phyloP scores from a whole-genome alignment of 1,140 invertebrate species.

The Rhyacophila brunnea region DNA sequence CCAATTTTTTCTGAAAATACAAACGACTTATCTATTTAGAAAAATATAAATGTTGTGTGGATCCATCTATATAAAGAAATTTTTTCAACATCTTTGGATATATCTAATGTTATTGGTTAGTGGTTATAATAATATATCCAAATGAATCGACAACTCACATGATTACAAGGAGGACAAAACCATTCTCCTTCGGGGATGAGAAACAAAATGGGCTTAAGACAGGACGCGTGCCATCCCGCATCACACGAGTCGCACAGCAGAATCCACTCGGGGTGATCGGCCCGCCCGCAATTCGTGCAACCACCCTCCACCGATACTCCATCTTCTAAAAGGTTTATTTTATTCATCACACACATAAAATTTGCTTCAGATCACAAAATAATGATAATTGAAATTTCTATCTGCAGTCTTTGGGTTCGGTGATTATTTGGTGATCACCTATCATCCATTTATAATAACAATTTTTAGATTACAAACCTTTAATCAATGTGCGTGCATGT shows the following conservation, averaged over 20 bases:
- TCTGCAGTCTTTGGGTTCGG: too few species aligned
- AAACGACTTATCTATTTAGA: too few species aligned
- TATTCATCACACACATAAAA: too few species aligned
- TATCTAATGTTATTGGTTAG: too few species aligned
- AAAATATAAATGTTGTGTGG: not conserved
- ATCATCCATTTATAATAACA: too few species aligned
- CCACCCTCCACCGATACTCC: slow-evolving; percentile 63
- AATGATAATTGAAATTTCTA: not conserved
- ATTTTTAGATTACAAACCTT: slow-evolving; percentile 45
- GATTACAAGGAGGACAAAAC: slow-evolving; percentile 95
- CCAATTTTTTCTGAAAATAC: slow-evolving; percentile 63
- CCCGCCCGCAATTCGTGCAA: slow-evolving; percentile 84
- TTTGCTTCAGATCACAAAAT: too few species aligned
- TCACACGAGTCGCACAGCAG: slow-evolving; percentile 93
- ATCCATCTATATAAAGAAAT: too few species aligned
- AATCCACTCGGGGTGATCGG: slow-evolving; percentile 94
- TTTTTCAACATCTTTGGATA: too few species aligned
- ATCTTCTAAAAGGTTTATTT: slow-evolving; percentile 45
- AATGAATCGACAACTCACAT: slow-evolving; percentile 60
- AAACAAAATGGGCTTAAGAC: slow-evolving; percentile 85
- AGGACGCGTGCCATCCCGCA: slow-evolving; percentile 92
- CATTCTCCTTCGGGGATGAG: slow-evolving; percentile 95
- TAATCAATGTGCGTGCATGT: slow-evolving; percentile 68
- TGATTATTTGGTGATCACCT: too few species aligned
- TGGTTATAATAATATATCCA: too few species aligned